These are phyloP conservation scores for Drosophila nebulosa DNA, from an alignment of 1,140 invertebrate genomes.

Conservation along the genomic window DNA sequence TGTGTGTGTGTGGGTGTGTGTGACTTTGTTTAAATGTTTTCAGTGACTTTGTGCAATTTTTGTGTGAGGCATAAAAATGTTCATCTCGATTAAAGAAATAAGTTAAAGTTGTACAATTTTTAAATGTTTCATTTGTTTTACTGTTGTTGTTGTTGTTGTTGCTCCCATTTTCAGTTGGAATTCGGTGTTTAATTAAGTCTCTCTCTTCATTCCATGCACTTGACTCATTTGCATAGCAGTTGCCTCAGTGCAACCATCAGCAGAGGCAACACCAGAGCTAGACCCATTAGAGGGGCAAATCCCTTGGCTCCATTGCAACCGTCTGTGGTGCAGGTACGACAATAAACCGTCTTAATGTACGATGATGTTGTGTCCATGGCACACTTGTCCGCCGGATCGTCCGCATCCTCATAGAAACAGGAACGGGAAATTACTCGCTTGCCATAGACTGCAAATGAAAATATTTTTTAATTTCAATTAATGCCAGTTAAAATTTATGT, in stretches of 20 bases:
- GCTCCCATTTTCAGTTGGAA: slow-evolving; percentile 25
- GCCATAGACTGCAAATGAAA: slow-evolving; percentile 73
- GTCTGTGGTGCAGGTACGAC: slow-evolving; percentile 79
- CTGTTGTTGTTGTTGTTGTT: slow-evolving; percentile 9
- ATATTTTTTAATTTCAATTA: slow-evolving; percentile 60
- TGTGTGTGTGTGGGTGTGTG: slow-evolving; percentile 21
- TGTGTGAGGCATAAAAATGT: slow-evolving; percentile 41
- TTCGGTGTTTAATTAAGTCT: slow-evolving; percentile 57
- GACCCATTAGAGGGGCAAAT: slow-evolving; percentile 24
- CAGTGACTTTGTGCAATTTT: slow-evolving; percentile 37
- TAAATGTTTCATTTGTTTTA: neutral
- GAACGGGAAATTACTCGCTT: slow-evolving; percentile 78
- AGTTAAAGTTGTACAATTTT: slow-evolving; percentile 14
- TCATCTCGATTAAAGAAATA: slow-evolving; percentile 40
- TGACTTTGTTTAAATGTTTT: neutral
- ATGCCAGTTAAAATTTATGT: slow-evolving; percentile 10
- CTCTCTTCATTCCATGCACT: slow-evolving; percentile 7
- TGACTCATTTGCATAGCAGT: slow-evolving; percentile 61
- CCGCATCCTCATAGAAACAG: slow-evolving; percentile 79
- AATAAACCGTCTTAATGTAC: slow-evolving; percentile 78
- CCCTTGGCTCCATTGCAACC: slow-evolving; percentile 68
- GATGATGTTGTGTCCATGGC: slow-evolving; percentile 76
- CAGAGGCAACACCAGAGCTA: slow-evolving; percentile 47
- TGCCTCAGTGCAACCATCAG: slow-evolving; percentile 49
- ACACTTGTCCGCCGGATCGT: slow-evolving; percentile 75